These are phyloP conservation scores for Pitangus sulphuratus DNA, from an alignment of 2,797 vertebrate species.

Conservation along the genomic window DNA sequence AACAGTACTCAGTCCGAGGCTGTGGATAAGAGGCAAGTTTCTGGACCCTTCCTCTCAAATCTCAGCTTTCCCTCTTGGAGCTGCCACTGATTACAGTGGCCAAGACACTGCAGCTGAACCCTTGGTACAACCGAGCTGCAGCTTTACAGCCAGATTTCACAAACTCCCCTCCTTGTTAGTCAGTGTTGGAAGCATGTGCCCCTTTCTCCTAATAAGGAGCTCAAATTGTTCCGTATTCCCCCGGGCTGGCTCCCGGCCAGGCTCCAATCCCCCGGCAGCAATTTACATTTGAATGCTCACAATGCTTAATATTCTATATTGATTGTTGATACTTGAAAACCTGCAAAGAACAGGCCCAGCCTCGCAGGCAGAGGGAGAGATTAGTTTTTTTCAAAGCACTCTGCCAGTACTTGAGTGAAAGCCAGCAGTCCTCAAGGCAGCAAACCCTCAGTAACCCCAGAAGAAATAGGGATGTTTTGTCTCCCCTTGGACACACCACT, in stretches of 20 bases:
- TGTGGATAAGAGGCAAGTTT: background rate
- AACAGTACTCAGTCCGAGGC: background rate
- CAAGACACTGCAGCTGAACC: background rate
- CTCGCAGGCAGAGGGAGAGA: background rate
- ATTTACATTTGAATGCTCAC: conserved; percentile 28
- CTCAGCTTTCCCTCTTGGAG: background rate
- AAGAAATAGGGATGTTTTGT: background rate
- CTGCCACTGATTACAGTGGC: background rate
- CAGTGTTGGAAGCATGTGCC: background rate
- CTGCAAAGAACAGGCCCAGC: background rate
- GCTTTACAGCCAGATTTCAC: background rate
- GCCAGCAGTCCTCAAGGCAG: background rate
- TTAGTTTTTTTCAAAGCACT: background rate
- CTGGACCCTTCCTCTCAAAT: background rate
- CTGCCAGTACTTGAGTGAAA: background rate
- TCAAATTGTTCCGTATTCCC: conserved; percentile 18
- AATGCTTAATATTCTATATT: conserved; percentile 5
- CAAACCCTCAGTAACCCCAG: background rate
- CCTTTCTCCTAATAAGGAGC: background rate
- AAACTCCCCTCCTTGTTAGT: background rate
- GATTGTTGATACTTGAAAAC: conserved; percentile 26
- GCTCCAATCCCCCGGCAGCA: background rate
- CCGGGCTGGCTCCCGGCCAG: conserved; percentile 13
- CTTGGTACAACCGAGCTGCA: background rate
- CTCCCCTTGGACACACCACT: background rate